These are phyloP conservation scores for Buceros bicornis DNA, from an alignment of 2,797 vertebrate species.

Conservation along the genomic window DNA sequence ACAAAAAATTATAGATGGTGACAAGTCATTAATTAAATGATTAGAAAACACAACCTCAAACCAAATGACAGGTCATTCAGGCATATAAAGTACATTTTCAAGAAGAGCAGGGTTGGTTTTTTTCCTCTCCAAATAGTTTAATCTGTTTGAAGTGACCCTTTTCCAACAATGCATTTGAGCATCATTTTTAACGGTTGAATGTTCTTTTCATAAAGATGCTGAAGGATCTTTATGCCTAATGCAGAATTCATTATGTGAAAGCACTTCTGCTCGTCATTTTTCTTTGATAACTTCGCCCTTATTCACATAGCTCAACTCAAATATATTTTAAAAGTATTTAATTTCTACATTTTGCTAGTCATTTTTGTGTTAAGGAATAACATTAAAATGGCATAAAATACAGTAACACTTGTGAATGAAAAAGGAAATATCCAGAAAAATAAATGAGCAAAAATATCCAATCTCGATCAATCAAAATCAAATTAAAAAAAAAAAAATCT, in stretches of 20 bases:
- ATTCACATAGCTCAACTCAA: not conserved
- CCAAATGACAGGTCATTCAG: not conserved
- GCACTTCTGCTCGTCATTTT: not conserved
- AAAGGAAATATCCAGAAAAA: not conserved
- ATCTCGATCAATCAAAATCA: not conserved
- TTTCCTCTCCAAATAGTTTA: not conserved
- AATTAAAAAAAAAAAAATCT: not conserved
- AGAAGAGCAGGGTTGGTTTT: not conserved
- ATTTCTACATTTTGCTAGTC: not conserved
- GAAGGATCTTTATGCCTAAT: not conserved
- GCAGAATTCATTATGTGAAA: not conserved
- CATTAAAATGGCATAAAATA: not conserved
- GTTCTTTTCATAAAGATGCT: constrained; percentile 14
- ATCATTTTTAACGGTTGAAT: not conserved
- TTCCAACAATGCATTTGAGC: not conserved
- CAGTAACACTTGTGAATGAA: not conserved
- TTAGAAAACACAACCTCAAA: not conserved
- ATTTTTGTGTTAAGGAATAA: not conserved
- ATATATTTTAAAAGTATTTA: not conserved
- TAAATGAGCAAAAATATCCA: not conserved
- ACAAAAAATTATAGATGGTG: not conserved
- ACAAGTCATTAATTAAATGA: not conserved
- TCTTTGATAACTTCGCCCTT: not conserved
- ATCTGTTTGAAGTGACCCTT: not conserved
- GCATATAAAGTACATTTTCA: not conserved